Conservation (phyloP, 2,888 invertebrate species). For the Eudemis profundana region DNA sequence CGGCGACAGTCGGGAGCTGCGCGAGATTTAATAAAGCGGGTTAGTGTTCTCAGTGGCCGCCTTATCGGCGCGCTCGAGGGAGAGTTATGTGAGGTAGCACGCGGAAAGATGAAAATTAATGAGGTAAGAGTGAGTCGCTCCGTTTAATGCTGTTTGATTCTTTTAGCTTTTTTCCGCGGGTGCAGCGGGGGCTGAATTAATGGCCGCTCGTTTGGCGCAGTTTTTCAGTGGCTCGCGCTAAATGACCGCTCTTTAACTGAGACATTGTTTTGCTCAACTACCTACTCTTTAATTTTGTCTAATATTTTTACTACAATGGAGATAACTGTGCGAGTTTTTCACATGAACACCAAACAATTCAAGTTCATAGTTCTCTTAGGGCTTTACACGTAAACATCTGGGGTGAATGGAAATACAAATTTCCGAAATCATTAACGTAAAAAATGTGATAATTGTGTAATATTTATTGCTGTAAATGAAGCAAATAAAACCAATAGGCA, state of each 20-base stretch:
- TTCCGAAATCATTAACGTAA: too few relatives aligned
- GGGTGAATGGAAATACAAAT: too few relatives aligned
- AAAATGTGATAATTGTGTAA: too few relatives aligned
- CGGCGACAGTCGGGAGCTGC: slow-evolving; percentile 79
- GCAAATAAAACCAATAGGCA: too few relatives aligned
- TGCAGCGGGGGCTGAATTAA: slow-evolving; percentile 61
- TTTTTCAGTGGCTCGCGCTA: slow-evolving; percentile 52
- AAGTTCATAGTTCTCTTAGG: too few relatives aligned
- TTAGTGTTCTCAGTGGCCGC: slow-evolving; percentile 66
- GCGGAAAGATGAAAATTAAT: slow-evolving; percentile 84
- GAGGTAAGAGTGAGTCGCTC: slow-evolving; percentile 77
- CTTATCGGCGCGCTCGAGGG: slow-evolving; percentile 82
- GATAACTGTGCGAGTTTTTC: not conserved
- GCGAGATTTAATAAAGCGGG: slow-evolving; percentile 75
- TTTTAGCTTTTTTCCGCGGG: slow-evolving; percentile 55
- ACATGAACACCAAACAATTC: not conserved
- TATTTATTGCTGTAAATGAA: too few relatives aligned
- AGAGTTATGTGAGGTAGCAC: slow-evolving; percentile 80
- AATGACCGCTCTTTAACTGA: slow-evolving; percentile 43
- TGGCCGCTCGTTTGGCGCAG: slow-evolving; percentile 61
- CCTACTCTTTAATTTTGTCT: slow-evolving; percentile 38
- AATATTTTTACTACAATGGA: slow-evolving; percentile 26
- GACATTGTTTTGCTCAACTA: slow-evolving; percentile 41
- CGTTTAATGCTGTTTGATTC: slow-evolving; percentile 71
- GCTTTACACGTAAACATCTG: too few relatives aligned